Evolutionary conservation across 2,113 vertebrate genomes (phyloP).

Genomic region (Agapornis roseicollis): DNA sequence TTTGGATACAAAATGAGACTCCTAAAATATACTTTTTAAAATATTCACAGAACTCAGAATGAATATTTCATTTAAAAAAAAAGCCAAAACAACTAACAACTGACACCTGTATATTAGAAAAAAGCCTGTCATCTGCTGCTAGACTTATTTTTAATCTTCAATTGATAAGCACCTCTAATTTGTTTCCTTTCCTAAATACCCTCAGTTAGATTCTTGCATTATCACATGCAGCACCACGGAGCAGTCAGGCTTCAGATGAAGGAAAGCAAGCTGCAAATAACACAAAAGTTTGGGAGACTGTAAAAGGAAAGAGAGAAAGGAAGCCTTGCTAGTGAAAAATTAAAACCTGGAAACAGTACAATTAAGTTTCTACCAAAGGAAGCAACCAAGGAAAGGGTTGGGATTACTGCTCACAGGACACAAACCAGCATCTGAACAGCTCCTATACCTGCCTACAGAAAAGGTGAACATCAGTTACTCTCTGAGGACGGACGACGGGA

Average conservation of each 20-base stretch:
- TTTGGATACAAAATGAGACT: background rate
- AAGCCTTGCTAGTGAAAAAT: background rate
- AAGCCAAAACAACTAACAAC: background rate
- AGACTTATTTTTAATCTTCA: background rate
- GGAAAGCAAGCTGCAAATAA: background rate
- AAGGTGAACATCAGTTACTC: background rate
- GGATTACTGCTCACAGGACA: background rate
- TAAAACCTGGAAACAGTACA: background rate
- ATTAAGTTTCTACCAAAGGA: background rate
- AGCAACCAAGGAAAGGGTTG: background rate
- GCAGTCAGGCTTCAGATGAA: background rate
- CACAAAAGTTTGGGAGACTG: background rate
- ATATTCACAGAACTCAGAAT: background rate
- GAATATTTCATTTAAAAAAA: background rate
- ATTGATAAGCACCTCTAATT: background rate
- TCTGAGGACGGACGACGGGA: background rate
- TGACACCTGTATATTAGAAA: background rate
- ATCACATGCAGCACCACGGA: background rate
- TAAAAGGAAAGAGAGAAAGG: background rate
- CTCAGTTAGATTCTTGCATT: background rate
- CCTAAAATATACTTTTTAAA: background rate
- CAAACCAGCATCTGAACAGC: background rate
- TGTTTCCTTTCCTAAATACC: background rate
- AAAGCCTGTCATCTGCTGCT: background rate
- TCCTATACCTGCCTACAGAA: background rate